These are phyloP conservation scores for Lasioglossum baleicum DNA, from an alignment of 1,140 invertebrate genomes.

Conservation along the genomic window DNA sequence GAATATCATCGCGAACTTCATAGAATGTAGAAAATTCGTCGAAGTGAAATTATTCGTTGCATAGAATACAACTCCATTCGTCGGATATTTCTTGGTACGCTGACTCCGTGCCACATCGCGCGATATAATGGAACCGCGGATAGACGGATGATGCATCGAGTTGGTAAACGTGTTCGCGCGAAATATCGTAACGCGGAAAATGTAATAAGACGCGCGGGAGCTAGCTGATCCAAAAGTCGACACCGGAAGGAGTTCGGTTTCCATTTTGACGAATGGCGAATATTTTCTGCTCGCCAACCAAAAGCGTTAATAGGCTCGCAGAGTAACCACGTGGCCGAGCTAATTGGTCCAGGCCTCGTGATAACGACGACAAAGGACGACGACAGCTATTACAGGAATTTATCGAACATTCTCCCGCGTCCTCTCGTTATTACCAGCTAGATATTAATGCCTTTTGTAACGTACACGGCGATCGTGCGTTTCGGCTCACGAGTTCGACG, in stretches of 20 bases:
- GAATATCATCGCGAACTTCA: too few species aligned
- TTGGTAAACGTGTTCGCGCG: neutral
- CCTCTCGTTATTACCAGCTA: constrained; percentile 25
- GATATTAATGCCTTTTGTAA: constrained; percentile 49
- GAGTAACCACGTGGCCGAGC: neutral
- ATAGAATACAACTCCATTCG: neutral
- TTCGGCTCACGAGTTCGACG: constrained; percentile 33
- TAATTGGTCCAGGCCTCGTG: neutral
- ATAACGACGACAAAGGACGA: too few species aligned
- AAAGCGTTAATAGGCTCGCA: neutral
- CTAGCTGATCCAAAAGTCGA: neutral
- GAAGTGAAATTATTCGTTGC: too few species aligned
- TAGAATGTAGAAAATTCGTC: too few species aligned
- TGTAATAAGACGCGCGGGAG: neutral
- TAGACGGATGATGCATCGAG: neutral
- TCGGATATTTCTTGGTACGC: neutral
- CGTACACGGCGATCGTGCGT: constrained; percentile 2
- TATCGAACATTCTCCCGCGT: neutral
- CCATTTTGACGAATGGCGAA: neutral
- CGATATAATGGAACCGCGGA: neutral
- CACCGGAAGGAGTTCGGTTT: neutral
- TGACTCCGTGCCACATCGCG: too few species aligned
- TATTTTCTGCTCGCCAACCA: neutral
- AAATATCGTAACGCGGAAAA: neutral
- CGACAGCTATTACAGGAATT: constrained; percentile 16